Base-by-base conservation (phyloP, 2,888 invertebrate species). In the Leuctra nigra region DNA sequence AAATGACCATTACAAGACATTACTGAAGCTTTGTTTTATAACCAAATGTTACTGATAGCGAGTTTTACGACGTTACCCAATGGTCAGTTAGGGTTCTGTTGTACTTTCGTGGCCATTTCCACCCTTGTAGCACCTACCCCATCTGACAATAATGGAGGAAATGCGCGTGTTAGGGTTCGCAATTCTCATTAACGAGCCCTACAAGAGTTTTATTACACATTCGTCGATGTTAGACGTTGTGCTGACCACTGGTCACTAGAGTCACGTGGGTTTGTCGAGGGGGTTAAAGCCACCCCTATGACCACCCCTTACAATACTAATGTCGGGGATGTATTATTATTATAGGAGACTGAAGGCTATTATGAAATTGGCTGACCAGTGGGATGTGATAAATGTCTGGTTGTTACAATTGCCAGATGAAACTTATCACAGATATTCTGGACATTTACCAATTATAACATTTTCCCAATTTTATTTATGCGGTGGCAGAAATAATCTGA, bases 151-250 rank as follows among this genome's bases (percentile, higher is more conserved):
- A 57, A 57, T 55, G 57, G 50, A 47, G 60, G 60, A 60, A 60
- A 57, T 55, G 63, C 60, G 60, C 62, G 61, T n/a, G 62, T 63
- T 61, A 60, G 62, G 63, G 50, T 58, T 59, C 59, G 61, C 59
- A 61, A n/a, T n/a, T 59, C 61, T 59, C 59, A 60, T 61, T 63
- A 63, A 63, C 61, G 61, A 61, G 57, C 63, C 53, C 50, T 35
- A 44, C 23, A 52, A 36, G 53, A 53, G 58, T 55, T 59, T 59
- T 59, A 59, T 56, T 38, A 50, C 18, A 7, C 29, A 29, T 29
- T 11, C 11, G 29, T 29, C 29, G 29, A 11, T 6, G 29, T 6
- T 29, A 29, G 7, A 29, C 6, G 29, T 29, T 29, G 29, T 29
- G 13, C 33, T 50, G 50, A 50, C 50, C 50, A 50, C 33, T 33